Base-by-base conservation (phyloP, 2,113 vertebrate genomes). In the Oriolus oriolus region DNA sequence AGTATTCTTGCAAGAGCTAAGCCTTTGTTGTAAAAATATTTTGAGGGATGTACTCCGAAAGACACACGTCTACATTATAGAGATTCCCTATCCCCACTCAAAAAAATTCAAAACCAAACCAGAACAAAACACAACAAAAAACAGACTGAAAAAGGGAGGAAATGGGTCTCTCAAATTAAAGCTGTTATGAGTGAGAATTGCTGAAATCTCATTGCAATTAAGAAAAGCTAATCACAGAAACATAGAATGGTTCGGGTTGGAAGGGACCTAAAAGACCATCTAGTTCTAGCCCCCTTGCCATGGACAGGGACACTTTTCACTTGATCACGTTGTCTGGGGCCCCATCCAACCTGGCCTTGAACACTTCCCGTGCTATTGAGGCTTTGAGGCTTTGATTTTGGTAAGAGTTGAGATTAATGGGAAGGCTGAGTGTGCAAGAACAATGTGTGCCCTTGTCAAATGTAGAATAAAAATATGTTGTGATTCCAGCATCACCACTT, bases 131-230 rank as follows among this genome's bases (percentile, higher is more conserved):
- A 37, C 5, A 59, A 14, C 15, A 74, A 39, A 18, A 39, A 54
- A 9, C 5, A 37, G 2, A 4, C 27, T 4, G 1, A n/a, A 84
- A 70, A 70, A 7, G 1, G 3, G 7, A 15, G 3, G 5, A 52
- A 85, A 54, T 3, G 0, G 1, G 1, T 65, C 11, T 52, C 33
- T 60, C 45, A 66, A 53, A 42, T 65, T 50, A 12, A 6, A 68
- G 16, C 19, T 1, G 4, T 27, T 52, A 39, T 5, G 23, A 83
- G 14, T 57, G 35, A 90, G 23, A 88, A 77, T 66, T 85, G 56
- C 4, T 86, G 63, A 87, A 83, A 61, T 35, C 5, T 84, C 45
- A 13, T 11, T 53, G 16, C 16, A 52, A 16, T 9, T 56, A 59
- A 41, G 18, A 47, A 49, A 81, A 80, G 3, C 2, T 42, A 52